Base-by-base conservation (phyloP, 2,113 vertebrate species). In the Onychostoma macrolepis region DNA sequence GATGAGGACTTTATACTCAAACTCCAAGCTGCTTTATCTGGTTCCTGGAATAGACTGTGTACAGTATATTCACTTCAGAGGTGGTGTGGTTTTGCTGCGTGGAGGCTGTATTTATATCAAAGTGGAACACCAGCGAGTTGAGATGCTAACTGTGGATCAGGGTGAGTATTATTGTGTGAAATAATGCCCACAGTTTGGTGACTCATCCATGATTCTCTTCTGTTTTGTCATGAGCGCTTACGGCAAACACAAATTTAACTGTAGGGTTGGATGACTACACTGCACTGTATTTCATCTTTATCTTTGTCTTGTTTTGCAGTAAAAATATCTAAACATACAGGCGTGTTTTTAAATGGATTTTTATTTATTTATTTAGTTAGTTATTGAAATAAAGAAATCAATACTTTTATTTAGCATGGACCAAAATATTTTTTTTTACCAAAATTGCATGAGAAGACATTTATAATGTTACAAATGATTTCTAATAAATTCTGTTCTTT, bases 11-110 rank as follows among this genome's bases (percentile, higher is more conserved):
- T 50, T n/a, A 38, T 43, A 13, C 24, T 26, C 78, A 80, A 58
- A 53, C 48, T 10, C 26, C 33, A 67, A 77, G 80, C 61, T 50
- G 48, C n/a, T 63, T 80, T n/a, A 69, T 53, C 71, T 75, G 5
- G 17, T 45, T 24, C 74, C 38, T 15, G 3, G 26, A 77, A 45
- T 30, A 77, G 11, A 58, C 17, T 43, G 53, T 38, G 17, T 53
- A 53, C 50, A 19, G 74, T 48, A 48, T 63, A 76, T 77, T 30
- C 43, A 33, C 15, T 63, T 43, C 28, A 84, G 9, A 30, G 36
- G 48, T 28, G 50, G 28, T 41, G n/a, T 9, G 3, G 5, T 19
- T 56, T 41, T 58, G 21, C 17, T 72, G n/a, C 10, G 24, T n/a
- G 53, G 50, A 72, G 26, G 33, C 7, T 26, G 4, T 30, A 33